Base-by-base conservation (phyloP, 1,140 invertebrate species). In the Diuraphis noxia region DNA sequence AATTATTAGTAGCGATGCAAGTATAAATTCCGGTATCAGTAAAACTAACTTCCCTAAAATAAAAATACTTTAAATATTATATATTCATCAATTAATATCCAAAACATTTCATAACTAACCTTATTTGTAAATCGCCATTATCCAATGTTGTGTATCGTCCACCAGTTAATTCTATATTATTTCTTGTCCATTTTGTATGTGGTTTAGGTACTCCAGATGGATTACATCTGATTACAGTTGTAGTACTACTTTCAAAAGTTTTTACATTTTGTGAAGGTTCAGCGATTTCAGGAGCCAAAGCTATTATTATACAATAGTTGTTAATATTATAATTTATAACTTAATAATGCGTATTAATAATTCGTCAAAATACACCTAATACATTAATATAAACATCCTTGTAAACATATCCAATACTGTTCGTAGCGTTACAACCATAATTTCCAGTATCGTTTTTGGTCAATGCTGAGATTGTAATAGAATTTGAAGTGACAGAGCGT, bases 301-400 rank as follows among this genome's bases (percentile, higher is more conserved):
- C 98, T 96, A 94, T 72, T 72, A 72, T 72, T 34, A 72, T 2
- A n/a, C 13, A 72, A 72, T 72, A 72, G 3, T 25, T 46, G 1
- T 82, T 84, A 46, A 81, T 34, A 38, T 34, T 17, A 81, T n/a
- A 56, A 90, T n/a, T n/a, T n/a, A n/a, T n/a, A n/a, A n/a, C n/a
- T n/a, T n/a, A n/a, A n/a, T 17, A 46, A 43, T 19, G 43, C 19
- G 2, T 49, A 79, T 86, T 52, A 72, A 72, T 72, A n/a, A n/a
- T 6, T n/a, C n/a, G 1, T 72, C 72, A 46, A 46, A 85, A 93
- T 94, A 94, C 94, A 96, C 96, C 96, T 93, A 98, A 94, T 17
- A 99, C 99, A 95, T 99, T 99, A 19, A 99, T 96, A 93, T 98
- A 99, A 81, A 99, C 97, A 95, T 99, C 98, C 93, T 98, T 98